Base-by-base conservation (phyloP, 2,888 invertebrate genomes). In the Yponomeuta plumbellus region DNA sequence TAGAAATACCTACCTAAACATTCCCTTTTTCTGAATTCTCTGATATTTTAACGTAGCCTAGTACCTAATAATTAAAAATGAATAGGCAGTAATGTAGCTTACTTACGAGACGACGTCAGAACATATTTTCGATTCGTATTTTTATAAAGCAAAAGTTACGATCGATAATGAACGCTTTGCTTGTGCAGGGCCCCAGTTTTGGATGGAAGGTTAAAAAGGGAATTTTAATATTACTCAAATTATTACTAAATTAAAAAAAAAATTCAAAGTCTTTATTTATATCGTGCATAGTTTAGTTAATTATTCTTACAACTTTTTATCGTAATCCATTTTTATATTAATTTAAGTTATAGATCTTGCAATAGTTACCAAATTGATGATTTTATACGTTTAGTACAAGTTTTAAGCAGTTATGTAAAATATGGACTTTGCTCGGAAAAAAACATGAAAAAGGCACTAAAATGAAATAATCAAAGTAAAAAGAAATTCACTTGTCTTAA, bases 101-200 rank as follows among this genome's bases (percentile, higher is more conserved):
- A 87, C 84, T 77, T 76, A 80, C 87, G 86, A 88, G 86, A 82
- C 81, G 88, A 83, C 85, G 90, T 90, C 87, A 79, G 86, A 78
- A 88, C n/a, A n/a, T 89, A 90, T 89, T 91, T 90, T 90, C 88
- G 87, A 91, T 89, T 90, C 88, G 90, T 90, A 88, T 91, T 90
- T 91, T 90, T 89, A 88, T 89, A 89, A 87, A 86, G 85, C 88
- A 88, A 88, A 88, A 86, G 85, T 87, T 88, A 86, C 88, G 90
- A 90, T 88, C 81, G 90, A 86, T 77, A 78, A 80, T 76, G 85
- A 80, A 84, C 80, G 90, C 90, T 91, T 90, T 87, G 90, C 90
- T 91, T 91, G 84, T 80, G 87, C 88, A 83, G 88, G 88, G 89
- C 89, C 88, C 59, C 40, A 22, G 77, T 78, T 52, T 52, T 6